Conservation (phyloP, 1,140 invertebrate species). For the Venturia canescens region DNA sequence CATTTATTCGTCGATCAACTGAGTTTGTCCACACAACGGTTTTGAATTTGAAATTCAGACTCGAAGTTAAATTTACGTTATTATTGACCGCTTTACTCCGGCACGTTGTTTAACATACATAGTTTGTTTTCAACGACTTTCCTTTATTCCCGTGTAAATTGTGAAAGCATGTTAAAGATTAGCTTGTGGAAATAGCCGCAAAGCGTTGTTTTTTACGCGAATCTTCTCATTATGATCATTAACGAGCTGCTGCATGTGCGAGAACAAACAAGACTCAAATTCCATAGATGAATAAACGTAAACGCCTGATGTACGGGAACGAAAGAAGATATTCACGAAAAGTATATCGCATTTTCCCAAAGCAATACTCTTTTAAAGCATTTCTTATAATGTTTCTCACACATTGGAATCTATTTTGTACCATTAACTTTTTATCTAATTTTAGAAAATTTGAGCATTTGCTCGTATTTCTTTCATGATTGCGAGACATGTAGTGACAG, state of each 20-base stretch:
- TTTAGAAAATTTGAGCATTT: too few relatives aligned
- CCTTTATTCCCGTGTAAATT: not conserved
- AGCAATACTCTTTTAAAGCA: too few relatives aligned
- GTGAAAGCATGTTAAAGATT: constrained; percentile 38
- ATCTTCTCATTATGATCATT: constrained; percentile 3
- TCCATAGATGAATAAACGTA: not conserved
- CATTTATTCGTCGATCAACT: too few relatives aligned
- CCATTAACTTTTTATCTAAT: too few relatives aligned
- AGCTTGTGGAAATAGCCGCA: constrained; percentile 24
- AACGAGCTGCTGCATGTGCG: constrained; percentile 33
- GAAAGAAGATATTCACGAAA: not conserved
- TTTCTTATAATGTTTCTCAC: too few relatives aligned
- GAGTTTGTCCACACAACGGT: too few relatives aligned
- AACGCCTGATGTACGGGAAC: not conserved
- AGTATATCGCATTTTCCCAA: not conserved
- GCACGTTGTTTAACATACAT: too few relatives aligned
- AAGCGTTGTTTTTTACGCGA: constrained; percentile 12
- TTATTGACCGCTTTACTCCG: too few relatives aligned
- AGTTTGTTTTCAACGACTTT: not conserved
- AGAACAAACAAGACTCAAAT: constrained; percentile 2
- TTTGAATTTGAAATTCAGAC: too few relatives aligned
- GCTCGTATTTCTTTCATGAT: not conserved
- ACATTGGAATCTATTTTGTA: too few relatives aligned
- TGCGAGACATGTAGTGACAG: too few relatives aligned
- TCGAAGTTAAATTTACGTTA: too few relatives aligned